Conservation (phyloP, 2,113 vertebrate species). For the Caloenas nicobarica region DNA sequence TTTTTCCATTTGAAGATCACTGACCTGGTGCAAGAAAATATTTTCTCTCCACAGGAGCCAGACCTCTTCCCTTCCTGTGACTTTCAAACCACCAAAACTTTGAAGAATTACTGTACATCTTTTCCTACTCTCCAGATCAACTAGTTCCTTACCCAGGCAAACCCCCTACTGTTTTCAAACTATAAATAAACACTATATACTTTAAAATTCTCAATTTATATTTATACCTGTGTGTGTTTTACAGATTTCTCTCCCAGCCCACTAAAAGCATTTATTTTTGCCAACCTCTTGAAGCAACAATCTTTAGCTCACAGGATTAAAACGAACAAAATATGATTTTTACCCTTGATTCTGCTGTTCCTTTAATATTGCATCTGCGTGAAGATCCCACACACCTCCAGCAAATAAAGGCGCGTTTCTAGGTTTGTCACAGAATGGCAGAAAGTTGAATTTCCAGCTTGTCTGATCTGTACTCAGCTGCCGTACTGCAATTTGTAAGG, state of each 20-base stretch:
- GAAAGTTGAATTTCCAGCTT: background rate
- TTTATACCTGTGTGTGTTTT: slow-evolving; percentile 17
- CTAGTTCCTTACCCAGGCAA: slow-evolving; percentile 35
- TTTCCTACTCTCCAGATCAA: slow-evolving; percentile 26
- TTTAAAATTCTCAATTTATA: background rate
- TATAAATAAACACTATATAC: slow-evolving; percentile 22
- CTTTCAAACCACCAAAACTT: slow-evolving; percentile 41
- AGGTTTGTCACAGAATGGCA: background rate
- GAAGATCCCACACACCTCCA: background rate
- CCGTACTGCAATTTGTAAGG: background rate
- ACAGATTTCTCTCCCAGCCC: background rate
- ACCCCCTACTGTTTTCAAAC: background rate
- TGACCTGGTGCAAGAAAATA: slow-evolving; percentile 68
- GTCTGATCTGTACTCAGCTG: background rate
- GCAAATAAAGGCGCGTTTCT: background rate
- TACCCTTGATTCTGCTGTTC: background rate
- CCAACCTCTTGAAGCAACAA: background rate
- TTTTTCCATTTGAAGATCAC: slow-evolving; percentile 42
- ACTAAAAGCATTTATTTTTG: background rate
- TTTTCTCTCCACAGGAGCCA: slow-evolving; percentile 41
- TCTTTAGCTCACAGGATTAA: background rate
- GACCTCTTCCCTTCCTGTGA: slow-evolving; percentile 54
- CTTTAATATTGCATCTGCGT: background rate
- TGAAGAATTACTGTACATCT: slow-evolving; percentile 44
- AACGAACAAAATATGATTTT: background rate